Base-by-base conservation (phyloP, 2,113 vertebrate genomes). In the Phylloscopus whistleri region DNA sequence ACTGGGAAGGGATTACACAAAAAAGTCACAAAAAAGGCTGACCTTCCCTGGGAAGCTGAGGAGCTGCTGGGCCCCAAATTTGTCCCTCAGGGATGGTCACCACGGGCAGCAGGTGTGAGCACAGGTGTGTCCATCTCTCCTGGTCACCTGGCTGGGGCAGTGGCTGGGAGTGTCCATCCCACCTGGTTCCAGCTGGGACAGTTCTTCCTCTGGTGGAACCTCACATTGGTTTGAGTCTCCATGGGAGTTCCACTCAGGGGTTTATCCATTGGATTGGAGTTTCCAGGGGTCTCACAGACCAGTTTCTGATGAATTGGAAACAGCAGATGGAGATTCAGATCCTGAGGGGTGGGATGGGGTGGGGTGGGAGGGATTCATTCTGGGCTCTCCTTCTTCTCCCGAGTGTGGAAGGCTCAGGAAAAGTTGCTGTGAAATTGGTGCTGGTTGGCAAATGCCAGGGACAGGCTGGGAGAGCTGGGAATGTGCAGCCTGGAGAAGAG, bases 221-320 rank as follows among this genome's bases (percentile, higher is more conserved):
- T 4, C 4, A 0, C 0, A 0, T 37, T 43, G 58, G 8, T 52
- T 52, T 48, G 48, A 14, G 11, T 33, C 18, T 53, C 39, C 7
- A 0, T 6, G 72, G 33, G 51, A 28, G 30, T 64, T 28, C 19
- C 26, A 6, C 8, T 2, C 4, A 1, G 2, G 5, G 30, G 3
- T 59, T 83, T 28, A 9, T 68, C 39, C 16, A 0, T 31, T 13
- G 67, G 31, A 6, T 8, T 23, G 75, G 58, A 79, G 39, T 28
- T 16, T 58, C 21, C 67, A 35, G 21, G 56, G 52, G 31, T n/a
- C 67, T 24, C 59, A 51, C 39, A 18, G 63, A 11, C 1, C 17
- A 3, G 7, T 14, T 63, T 35, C 24, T 53, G 13, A 7, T 46
- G 1, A 7, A 7, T 3, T 63, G 20, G 70, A 13, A 43, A 5